Evolutionary conservation across 2,113 vertebrate genomes (phyloP), one percentile per base, ranked within the genome.

Genomic region (Chamaea fasciata): DNA sequence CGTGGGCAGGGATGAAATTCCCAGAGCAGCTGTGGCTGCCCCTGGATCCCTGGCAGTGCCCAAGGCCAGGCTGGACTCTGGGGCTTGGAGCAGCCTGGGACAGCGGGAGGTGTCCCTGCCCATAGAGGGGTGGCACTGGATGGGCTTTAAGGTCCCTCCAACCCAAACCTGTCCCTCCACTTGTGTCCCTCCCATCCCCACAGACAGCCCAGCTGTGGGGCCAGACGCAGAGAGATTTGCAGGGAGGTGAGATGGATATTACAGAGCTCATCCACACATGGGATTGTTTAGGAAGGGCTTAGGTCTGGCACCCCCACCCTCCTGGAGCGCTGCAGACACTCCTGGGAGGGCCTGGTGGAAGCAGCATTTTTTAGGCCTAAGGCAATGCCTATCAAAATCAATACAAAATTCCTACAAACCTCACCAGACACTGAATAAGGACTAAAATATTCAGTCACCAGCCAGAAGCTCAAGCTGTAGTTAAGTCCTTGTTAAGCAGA

Each of bases 81-180:
- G 83, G 30, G 30, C 2, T 67, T 0, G 86, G 77, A 67, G 28
- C 60, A 65, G 10, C 60, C 60, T 89, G 77, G 69, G 60, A 39
- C 21, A n/a, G 35, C 21, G 69, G 62, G 0, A 82, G n/a, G 39
- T 41, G 62, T 60, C 77, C 76, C 76, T 80, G 59, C 37, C 37
- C 59, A 27, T 28, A 76, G 50, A 42, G 35, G 41, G 57, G 30
- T 49, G 85, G 50, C 0, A 23, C 15, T 22, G 42, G 60, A 0
- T 52, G 60, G 4, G 11, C 0, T 75, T 20, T 26, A 0, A 10
- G 2, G 9, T 46, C 28, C 22, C 8, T 19, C 52, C 28, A 4
- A 8, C 15, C 10, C 71, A 68, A 73, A 46, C 4, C 33, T 52
- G 19, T 20, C 64, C 47, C 11, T 78, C 59, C 15, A 27, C 28